These are phyloP conservation scores for Asobara japonica DNA, from an alignment of 1,140 invertebrate genomes.

Conservation along the genomic window DNA sequence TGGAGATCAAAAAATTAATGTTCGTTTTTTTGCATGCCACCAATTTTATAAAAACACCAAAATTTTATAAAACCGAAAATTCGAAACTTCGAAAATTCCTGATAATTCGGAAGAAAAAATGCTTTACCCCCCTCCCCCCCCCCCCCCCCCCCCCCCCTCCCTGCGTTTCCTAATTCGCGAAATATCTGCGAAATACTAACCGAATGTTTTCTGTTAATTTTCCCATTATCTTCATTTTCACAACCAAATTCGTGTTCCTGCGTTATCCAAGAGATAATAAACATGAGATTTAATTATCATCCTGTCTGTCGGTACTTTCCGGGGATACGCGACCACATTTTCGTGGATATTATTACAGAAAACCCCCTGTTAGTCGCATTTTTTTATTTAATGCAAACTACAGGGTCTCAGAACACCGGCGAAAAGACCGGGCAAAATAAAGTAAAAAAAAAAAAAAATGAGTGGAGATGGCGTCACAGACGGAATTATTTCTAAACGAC, in stretches of 20 bases:
- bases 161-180: too few species aligned
- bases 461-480: neutral
- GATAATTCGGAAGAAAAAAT: too few species aligned
- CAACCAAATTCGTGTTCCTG: neutral
- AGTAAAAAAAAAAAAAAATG: neutral
- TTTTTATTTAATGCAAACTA: neutral
- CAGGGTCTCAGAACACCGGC: neutral
- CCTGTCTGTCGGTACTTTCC: neutral
- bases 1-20: too few species aligned
- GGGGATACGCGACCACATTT: neutral
- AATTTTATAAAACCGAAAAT: too few species aligned
- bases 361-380: neutral
- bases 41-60: too few species aligned
- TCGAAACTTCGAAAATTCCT: too few species aligned
- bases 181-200: too few species aligned
- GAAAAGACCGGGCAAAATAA: neutral
- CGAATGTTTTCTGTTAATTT: too few species aligned
- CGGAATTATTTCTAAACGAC: conserved; percentile 29
- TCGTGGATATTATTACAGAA: neutral
- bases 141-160: too few species aligned
- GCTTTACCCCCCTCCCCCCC: too few species aligned
- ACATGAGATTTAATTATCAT: neutral
- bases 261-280: neutral
- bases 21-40: too few species aligned
- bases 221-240: neutral